phyloP scores from a whole-genome alignment of 53 echinoderm and acorn worm species.

The Apostichopus leukothele region DNA sequence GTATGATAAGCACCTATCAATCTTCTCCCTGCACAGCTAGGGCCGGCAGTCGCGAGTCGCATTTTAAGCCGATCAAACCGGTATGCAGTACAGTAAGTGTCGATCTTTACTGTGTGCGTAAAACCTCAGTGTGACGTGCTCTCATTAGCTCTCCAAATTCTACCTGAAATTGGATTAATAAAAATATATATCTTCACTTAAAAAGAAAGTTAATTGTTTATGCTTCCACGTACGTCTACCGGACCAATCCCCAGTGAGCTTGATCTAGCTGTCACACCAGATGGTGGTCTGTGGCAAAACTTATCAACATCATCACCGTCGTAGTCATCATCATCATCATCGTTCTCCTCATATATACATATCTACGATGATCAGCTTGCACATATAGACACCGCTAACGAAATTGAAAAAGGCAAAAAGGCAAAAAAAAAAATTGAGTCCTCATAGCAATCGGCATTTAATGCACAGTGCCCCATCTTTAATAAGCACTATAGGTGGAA shows the following conservation, averaged over 20 bases:
- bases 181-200: slow-evolving; percentile 11
- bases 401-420: neutral
- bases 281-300: slow-evolving; percentile 18
- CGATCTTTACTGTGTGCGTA: neutral
- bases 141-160: neutral
- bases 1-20: no score
- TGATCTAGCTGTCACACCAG: slow-evolving; percentile 25
- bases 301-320: neutral
- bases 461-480: neutral
- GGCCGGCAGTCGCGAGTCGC: no score
- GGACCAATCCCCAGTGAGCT: slow-evolving; percentile 28
- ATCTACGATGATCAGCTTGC: neutral
- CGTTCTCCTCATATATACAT: neutral
- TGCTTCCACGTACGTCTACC: neutral
- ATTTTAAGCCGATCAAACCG: no score
- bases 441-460: slow-evolving; percentile 3
- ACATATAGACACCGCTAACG: neutral
- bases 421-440: neutral
- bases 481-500: neutral
- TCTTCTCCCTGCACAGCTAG: no score
- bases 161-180: slow-evolving; percentile 27
- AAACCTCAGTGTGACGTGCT: neutral
- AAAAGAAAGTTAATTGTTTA: slow-evolving; percentile 36
- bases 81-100: no score
- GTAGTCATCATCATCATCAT: no score